phyloP scores from a whole-genome alignment of 2,797 vertebrate genomes.

The Alca torda region DNA sequence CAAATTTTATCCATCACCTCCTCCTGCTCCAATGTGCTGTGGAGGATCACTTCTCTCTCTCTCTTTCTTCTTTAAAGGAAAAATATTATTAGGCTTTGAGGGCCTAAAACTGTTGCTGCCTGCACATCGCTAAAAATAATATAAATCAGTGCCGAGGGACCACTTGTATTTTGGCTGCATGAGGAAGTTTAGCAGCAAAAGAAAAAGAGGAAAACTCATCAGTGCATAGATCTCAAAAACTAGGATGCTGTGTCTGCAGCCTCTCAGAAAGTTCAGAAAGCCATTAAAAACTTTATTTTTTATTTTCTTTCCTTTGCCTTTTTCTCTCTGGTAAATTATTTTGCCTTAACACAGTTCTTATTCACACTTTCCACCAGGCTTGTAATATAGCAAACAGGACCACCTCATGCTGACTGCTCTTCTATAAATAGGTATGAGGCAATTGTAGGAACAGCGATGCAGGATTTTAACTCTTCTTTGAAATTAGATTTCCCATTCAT shows the following conservation, averaged over 20 bases:
- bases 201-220: slow-evolving; percentile 11
- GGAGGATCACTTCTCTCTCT: background rate
- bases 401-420: background rate
- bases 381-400: background rate
- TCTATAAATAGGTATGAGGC: background rate
- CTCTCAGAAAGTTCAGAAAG: slow-evolving; percentile 26
- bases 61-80: slow-evolving; percentile 18
- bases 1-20: background rate
- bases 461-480: background rate
- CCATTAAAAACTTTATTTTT: slow-evolving; percentile 22
- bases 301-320: background rate
- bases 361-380: background rate
- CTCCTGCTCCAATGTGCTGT: background rate
- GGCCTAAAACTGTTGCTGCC: slow-evolving; percentile 30
- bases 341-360: background rate
- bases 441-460: background rate
- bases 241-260: slow-evolving; percentile 41
- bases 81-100: slow-evolving; percentile 31
- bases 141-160: slow-evolving; percentile 18
- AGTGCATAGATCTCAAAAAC: slow-evolving; percentile 14
- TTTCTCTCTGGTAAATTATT: background rate
- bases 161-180: slow-evolving; percentile 46
- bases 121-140: slow-evolving; percentile 55
- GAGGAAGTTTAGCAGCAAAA: slow-evolving; percentile 49
- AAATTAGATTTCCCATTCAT: background rate